Base-by-base conservation (phyloP, 2,888 invertebrate genomes). In the Cinara cedri region DNA sequence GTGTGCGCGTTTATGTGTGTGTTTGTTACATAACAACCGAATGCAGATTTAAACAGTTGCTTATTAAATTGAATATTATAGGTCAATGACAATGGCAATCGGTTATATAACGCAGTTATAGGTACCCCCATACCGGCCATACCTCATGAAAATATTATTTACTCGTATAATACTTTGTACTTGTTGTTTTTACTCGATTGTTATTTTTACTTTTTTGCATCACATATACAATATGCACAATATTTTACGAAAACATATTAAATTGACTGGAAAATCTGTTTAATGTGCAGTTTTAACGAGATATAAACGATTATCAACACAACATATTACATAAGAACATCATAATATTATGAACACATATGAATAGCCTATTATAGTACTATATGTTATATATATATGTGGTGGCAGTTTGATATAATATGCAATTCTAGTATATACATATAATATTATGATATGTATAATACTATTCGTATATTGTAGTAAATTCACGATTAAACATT, bases 31-130 rank as follows among this genome's bases (percentile, higher is more conserved):
- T 62, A 74, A 76, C 49, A 2, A 24, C 21, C 21, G 11, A 76
- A 60, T 76, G 49, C 46, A 55, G 19, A 68, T 57, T 49, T 68
- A 76, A 68, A 16, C 57, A 34, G 10, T 49, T 49, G 26, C 6
- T 76, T 49, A 68, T 76, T 68, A 60, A 76, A 76, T 76, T 68
- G 49, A 76, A 68, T 68, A 46, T 44, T 66, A 68, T 60, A 57
- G 76, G 76, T 57, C 68, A 68, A 68, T 68, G 55, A 76, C 75
- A 66, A 75, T 65, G 21, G 51, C 46, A 72, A 72, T 42, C 26
- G 26, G 34, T 76, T 66, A 76, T 66, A 14, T 76, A 76, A 76
- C 44, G 24, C n/a, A 13, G 10, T n/a, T 55, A 46, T 65, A 62
- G 16, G 60, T 21, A 55, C 55, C 55, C 21, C 21, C 9, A 60